These are phyloP conservation scores for Bostrychus sinensis DNA, from an alignment of 2,113 vertebrate genomes.

Conservation along the genomic window DNA sequence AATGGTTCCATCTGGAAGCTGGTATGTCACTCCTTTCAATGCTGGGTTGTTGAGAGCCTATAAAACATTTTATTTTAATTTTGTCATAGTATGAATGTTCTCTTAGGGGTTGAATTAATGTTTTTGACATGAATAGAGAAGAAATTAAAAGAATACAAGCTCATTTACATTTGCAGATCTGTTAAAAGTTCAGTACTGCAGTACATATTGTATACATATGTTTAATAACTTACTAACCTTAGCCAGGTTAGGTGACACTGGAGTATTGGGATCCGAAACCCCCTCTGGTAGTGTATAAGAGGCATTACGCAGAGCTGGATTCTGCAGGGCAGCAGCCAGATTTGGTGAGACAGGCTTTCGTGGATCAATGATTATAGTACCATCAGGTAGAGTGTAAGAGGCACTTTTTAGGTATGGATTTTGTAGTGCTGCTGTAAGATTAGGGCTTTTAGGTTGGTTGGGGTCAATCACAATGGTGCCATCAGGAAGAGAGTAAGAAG, in stretches of 20 bases:
- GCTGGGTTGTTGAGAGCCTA: slow-evolving; percentile 70
- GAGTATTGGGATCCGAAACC: slow-evolving; percentile 63
- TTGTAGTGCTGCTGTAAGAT: slow-evolving; percentile 70
- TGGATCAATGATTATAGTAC: slow-evolving; percentile 75
- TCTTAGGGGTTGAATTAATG: too few relatives aligned
- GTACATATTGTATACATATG: neutral
- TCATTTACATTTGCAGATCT: too few relatives aligned
- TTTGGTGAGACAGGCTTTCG: slow-evolving; percentile 73
- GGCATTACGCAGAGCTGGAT: slow-evolving; percentile 58
- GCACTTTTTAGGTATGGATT: slow-evolving; percentile 75
- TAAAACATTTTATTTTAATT: neutral
- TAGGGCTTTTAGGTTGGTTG: slow-evolving; percentile 59
- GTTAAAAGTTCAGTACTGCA: too few relatives aligned
- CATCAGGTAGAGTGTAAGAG: slow-evolving; percentile 78
- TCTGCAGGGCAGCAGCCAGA: slow-evolving; percentile 68
- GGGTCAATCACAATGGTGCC: slow-evolving; percentile 72
- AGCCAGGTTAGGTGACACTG: slow-evolving; percentile 61
- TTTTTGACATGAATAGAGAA: too few relatives aligned
- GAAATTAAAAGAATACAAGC: too few relatives aligned
- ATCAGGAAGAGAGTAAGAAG: slow-evolving; percentile 71
- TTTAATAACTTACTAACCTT: slow-evolving; percentile 42
- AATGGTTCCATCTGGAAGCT: slow-evolving; percentile 72
- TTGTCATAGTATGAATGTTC: too few relatives aligned
- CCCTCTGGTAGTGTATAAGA: slow-evolving; percentile 71
- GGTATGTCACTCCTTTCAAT: slow-evolving; percentile 67